These are phyloP conservation scores for Ips nitidus DNA, from an alignment of 1,140 invertebrate species.

Conservation along the genomic window DNA sequence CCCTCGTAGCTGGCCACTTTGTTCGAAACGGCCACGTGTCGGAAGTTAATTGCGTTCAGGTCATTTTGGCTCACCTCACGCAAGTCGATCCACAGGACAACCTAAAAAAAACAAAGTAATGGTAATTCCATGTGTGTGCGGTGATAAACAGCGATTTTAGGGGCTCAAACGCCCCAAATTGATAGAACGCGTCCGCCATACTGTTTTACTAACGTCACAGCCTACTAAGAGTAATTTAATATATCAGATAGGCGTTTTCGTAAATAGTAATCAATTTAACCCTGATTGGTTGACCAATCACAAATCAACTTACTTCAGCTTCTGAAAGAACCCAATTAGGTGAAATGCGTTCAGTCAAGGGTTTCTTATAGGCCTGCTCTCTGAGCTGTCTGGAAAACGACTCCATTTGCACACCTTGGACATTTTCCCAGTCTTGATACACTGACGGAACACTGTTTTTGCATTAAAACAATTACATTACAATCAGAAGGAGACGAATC, in stretches of 20 bases:
- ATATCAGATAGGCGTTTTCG: background rate
- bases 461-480: constrained; percentile 7
- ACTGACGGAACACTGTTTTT: constrained; percentile 62
- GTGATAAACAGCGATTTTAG: too few relatives aligned
- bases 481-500: background rate
- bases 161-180: too few relatives aligned
- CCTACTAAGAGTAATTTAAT: background rate
- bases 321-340: constrained; percentile 57
- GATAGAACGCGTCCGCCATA: background rate
- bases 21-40: constrained; percentile 55
- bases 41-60: constrained; percentile 53
- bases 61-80: constrained; percentile 56
- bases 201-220: background rate
- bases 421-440: constrained; percentile 61
- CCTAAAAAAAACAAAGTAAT: constrained; percentile 7
- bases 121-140: background rate
- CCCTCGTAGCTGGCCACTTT: constrained; percentile 69
- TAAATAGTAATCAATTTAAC: background rate
- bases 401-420: constrained; percentile 61
- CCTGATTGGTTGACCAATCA: too few relatives aligned
- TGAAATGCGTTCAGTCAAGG: constrained; percentile 54
- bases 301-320: constrained; percentile 48
- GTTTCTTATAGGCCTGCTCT: constrained; percentile 54
- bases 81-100: constrained; percentile 62
- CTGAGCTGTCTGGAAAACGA: constrained; percentile 56